Base-by-base conservation (phyloP, 2,888 invertebrate genomes). In the Scaptomyza caliginosa region DNA sequence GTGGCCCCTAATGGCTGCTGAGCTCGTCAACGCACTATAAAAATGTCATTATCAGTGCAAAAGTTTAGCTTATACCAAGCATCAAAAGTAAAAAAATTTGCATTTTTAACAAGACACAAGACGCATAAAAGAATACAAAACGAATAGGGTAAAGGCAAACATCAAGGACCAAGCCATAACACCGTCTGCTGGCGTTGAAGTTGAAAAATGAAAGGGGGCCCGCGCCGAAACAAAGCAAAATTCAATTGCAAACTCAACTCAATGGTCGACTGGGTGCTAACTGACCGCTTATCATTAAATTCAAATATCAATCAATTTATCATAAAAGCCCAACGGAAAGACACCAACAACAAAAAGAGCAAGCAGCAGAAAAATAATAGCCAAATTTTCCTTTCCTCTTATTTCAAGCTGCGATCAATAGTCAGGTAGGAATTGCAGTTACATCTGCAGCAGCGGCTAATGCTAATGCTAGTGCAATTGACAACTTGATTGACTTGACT, bases 291-390 rank as follows among this genome's bases (percentile, higher is more conserved):
- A 80, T 77, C 85, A 83, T 83, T 86, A 86, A 84, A 84, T 80
- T 85, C 84, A 69, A 82, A 84, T 84, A 84, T 86, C 86, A 82
- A 84, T 84, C 84, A 84, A 84, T 84, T 84, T 84, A 83, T 83
- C 84, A 83, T 84, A 83, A 79, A 67, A 77, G 43, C 46, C 54
- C 32, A 45, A 60, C 40, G 6, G 42, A 32, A 48, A 45, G 24
- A 30, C 34, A 11, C 4, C 30, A 39, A 26, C 43, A 43, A 28
- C 8, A 3, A 26, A 26, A 2, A 26, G 26, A 39, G 21, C 39
- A 43, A 23, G 17, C 32, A 39, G 7, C 30, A 48, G 10, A 30
- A n/a, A 30, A 5, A 4, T 4, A 11, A 11, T 0, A 17, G 11
- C 43, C 23, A 48, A 39, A 24, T 10, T 24, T 46, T 17, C 17